Evolutionary conservation across 1,140 invertebrate genomes (phyloP).

Genomic region (Oryzaephilus surinamensis): DNA sequence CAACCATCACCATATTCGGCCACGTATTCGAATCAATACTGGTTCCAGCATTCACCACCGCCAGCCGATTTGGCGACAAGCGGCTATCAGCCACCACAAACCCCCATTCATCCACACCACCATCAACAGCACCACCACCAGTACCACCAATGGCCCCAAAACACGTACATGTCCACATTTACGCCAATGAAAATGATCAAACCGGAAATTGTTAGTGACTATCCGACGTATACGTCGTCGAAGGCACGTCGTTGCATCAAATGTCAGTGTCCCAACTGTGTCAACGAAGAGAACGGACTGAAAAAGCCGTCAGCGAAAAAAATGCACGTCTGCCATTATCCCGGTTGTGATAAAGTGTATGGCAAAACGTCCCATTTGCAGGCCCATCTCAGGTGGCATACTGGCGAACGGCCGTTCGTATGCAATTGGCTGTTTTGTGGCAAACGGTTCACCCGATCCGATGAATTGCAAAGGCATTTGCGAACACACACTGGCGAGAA

Average conservation of each 20-base stretch:
- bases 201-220: slow-evolving; percentile 21
- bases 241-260: slow-evolving; percentile 32
- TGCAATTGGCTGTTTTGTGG: slow-evolving; percentile 77
- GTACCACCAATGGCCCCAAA: slow-evolving; percentile 21
- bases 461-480: slow-evolving; percentile 74
- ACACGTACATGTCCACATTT: slow-evolving; percentile 22
- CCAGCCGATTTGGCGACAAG: slow-evolving; percentile 28
- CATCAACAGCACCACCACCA: slow-evolving; percentile 22
- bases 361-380: slow-evolving; percentile 86
- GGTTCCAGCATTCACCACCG: slow-evolving; percentile 33
- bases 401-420: slow-evolving; percentile 61
- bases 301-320: slow-evolving; percentile 54
- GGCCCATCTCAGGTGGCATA: slow-evolving; percentile 78
- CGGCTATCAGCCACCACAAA: slow-evolving; percentile 29
- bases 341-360: slow-evolving; percentile 85
- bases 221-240: slow-evolving; percentile 18
- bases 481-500: slow-evolving; percentile 78
- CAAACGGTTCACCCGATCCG: slow-evolving; percentile 79
- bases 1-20: slow-evolving; percentile 24
- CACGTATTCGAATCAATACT: slow-evolving; percentile 27
- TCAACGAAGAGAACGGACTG: slow-evolving; percentile 51
- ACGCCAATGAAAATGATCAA: slow-evolving; percentile 24
- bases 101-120: too few species aligned
- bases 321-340: slow-evolving; percentile 82
- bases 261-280: slow-evolving; percentile 63